Evolutionary conservation across 2,888 invertebrate genomes (phyloP).

Genomic region (Prosopocoilus inquinatus): DNA sequence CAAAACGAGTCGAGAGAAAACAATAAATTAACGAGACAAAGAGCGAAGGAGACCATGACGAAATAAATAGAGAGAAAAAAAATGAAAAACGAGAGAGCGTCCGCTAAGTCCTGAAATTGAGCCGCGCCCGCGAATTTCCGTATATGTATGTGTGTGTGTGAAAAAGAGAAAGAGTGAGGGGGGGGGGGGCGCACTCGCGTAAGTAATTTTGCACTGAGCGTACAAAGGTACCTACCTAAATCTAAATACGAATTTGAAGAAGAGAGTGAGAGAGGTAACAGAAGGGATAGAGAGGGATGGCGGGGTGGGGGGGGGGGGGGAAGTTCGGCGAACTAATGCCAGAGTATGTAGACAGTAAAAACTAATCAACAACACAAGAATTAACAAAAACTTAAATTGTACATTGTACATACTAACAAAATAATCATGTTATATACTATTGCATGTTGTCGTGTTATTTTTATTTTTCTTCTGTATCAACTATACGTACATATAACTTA

Average conservation of each 20-base stretch:
- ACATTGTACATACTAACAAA: conserved; percentile 48
- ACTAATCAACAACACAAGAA: conserved; percentile 38
- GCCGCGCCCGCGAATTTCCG: no score
- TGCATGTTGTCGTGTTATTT: conserved; percentile 18
- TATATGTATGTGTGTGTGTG: not conserved
- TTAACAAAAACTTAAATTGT: conserved; percentile 40
- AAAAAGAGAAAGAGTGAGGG: not conserved
- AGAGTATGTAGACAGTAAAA: conserved; percentile 23
- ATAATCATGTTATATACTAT: conserved; percentile 21
- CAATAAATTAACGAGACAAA: conserved; percentile 33
- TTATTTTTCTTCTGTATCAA: conserved; percentile 14
- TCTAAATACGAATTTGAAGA: conserved; percentile 5
- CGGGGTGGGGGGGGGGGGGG: no score
- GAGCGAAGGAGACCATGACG: not conserved
- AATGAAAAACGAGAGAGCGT: conserved; percentile 6
- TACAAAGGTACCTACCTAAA: conserved; percentile 39
- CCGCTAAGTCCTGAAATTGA: not conserved
- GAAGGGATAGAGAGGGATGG: conserved; percentile 21
- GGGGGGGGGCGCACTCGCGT: not conserved
- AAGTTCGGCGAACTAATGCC: no score
- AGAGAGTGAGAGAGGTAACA: conserved; percentile 16
- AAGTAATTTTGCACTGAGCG: conserved; percentile 11
- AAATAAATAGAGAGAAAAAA: not conserved
- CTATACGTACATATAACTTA: conserved; percentile 13
- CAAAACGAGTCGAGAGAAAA: conserved; percentile 40